Evolutionary conservation across 2,797 vertebrate species (phyloP).

Genomic region (Centropyge bicolor): DNA sequence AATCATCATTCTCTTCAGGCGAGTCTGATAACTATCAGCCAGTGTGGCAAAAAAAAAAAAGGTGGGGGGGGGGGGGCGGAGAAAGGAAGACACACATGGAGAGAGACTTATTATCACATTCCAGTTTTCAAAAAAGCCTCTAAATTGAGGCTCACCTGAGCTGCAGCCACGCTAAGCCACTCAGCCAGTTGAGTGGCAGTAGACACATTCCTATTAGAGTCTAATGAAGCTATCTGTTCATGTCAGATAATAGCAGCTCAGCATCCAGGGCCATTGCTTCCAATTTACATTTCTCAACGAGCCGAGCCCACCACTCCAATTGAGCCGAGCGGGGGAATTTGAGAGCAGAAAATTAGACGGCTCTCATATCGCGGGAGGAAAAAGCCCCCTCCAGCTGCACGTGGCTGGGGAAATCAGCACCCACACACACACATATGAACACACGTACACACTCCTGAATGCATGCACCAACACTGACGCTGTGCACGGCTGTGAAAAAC

Average conservation of each 20-base stretch:
- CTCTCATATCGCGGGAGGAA: conserved; percentile 77
- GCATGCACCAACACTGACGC: conserved; percentile 14
- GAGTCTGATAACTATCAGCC: conserved; percentile 50
- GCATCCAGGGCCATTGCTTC: conserved; percentile 85
- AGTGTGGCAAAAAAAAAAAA: conserved; percentile 13
- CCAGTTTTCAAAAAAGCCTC: conserved; percentile 52
- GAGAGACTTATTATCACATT: conserved; percentile 62
- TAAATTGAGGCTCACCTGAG: conserved; percentile 76
- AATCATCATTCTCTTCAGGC: conserved; percentile 44
- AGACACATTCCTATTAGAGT: conserved; percentile 84
- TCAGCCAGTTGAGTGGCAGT: conserved; percentile 77
- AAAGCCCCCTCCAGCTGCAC: conserved; percentile 80
- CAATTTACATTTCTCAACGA: conserved; percentile 90
- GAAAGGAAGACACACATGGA: conserved; percentile 22
- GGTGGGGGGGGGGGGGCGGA: not conserved
- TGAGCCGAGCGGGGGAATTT: conserved; percentile 85
- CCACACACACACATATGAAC: conserved; percentile 39
- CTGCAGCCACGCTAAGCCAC: conserved; percentile 55
- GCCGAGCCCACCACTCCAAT: conserved; percentile 86
- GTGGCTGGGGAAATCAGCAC: conserved; percentile 68
- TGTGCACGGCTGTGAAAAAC: not conserved
- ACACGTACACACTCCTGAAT: conserved; percentile 22
- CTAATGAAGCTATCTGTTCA: conserved; percentile 88
- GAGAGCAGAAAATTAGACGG: conserved; percentile 88
- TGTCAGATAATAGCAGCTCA: conserved; percentile 88